Evolutionary conservation across 1,140 invertebrate species (phyloP).

Genomic region (Drosophila neocordata): DNA sequence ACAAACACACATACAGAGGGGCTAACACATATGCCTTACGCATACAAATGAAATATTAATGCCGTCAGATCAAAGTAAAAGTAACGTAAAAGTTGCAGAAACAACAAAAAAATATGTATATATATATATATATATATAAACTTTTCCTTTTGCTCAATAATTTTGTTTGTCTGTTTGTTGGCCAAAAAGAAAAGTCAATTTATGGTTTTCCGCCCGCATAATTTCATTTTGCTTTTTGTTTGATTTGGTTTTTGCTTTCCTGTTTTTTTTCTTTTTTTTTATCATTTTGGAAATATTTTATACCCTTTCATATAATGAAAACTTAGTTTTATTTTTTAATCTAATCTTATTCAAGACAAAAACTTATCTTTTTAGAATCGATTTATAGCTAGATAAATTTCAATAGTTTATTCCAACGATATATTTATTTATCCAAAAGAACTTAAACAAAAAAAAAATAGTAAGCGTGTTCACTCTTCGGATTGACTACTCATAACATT

Average conservation of each 20-base stretch:
- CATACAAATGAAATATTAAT: slow-evolving; percentile 58
- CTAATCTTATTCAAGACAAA: too few species aligned
- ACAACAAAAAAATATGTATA: not conserved
- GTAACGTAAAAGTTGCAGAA: slow-evolving; percentile 38
- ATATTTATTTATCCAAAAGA: too few species aligned
- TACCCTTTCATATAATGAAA: not conserved
- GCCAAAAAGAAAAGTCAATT: slow-evolving; percentile 69
- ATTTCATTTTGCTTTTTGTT: slow-evolving; percentile 67
- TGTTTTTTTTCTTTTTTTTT: slow-evolving; percentile 27
- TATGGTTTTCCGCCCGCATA: slow-evolving; percentile 72
- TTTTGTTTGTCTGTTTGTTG: slow-evolving; percentile 51
- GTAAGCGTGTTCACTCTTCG: not conserved
- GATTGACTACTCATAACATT: not conserved
- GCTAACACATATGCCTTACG: slow-evolving; percentile 6
- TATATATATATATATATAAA: slow-evolving; percentile 37
- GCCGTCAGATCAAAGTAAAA: slow-evolving; percentile 56
- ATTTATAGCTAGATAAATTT: too few species aligned
- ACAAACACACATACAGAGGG: not conserved
- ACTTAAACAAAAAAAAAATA: not conserved
- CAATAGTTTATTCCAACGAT: too few species aligned
- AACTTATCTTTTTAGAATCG: too few species aligned
- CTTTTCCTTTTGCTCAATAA: slow-evolving; percentile 35
- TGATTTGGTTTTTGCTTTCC: slow-evolving; percentile 22
- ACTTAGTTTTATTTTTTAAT: too few species aligned
- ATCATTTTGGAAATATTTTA: not conserved